Evolutionary conservation across 2,113 vertebrate species (phyloP).

Genomic region (Thalassoma bifasciatum): DNA sequence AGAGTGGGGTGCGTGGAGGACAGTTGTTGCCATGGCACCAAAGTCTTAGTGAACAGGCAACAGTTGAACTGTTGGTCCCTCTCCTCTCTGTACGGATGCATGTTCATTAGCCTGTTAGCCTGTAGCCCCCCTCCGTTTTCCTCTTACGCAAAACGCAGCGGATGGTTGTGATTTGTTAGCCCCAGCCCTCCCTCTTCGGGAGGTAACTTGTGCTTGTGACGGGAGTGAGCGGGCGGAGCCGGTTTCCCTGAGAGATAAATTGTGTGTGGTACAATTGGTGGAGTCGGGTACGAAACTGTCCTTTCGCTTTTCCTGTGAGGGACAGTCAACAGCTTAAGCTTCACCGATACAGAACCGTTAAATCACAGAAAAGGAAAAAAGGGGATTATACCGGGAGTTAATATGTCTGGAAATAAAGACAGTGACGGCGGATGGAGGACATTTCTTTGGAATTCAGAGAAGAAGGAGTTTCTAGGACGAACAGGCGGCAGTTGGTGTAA

Average conservation of each 20-base stretch:
- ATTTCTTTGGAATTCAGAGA: conserved; percentile 94
- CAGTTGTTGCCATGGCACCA: conserved; percentile 15
- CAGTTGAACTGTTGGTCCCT: background rate
- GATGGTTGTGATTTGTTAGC: conserved; percentile 75
- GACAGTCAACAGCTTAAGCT: conserved; percentile 47
- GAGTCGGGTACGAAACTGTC: conserved; percentile 77
- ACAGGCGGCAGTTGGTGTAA: conserved; percentile 93
- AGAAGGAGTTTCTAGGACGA: conserved; percentile 91
- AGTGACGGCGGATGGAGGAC: conserved; percentile 89
- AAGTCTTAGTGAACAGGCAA: conserved; percentile 10
- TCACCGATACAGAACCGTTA: background rate
- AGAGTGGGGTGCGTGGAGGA: background rate
- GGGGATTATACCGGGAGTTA: conserved; percentile 50
- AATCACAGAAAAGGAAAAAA: background rate
- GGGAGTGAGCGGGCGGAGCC: conserved; percentile 75
- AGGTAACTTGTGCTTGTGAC: conserved; percentile 83
- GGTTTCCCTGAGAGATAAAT: conserved; percentile 71
- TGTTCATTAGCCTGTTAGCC: background rate
- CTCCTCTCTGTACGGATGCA: background rate
- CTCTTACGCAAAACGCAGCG: conserved; percentile 71
- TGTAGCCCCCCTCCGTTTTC: conserved; percentile 12
- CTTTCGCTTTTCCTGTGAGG: conserved; percentile 73
- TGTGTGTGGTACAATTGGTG: conserved; percentile 70
- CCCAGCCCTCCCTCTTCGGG: conserved; percentile 62
- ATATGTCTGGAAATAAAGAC: conserved; percentile 90